Base-by-base conservation (phyloP, 2,888 invertebrate species). In the Tetranychus truncatus region DNA sequence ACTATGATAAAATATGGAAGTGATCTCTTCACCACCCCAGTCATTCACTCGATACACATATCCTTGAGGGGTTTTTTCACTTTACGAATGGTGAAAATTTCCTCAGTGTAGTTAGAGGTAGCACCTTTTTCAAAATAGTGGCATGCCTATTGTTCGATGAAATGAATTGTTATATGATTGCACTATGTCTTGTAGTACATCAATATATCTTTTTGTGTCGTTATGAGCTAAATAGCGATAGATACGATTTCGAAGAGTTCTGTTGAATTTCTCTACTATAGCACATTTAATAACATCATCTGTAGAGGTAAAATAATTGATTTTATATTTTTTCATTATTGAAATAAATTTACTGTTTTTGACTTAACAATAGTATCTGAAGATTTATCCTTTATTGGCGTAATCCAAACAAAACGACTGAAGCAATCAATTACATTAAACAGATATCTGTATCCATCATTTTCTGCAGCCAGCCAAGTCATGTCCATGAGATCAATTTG, bases 371-470 rank as follows among this genome's bases (percentile, higher is more conserved):
- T 69, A 20, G 55, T 66, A 11, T 66, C n/a, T 1, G 75, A 77
- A 8, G 76, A 77, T 77, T 81, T 81, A n/a, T 74, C 74, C 76
- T 78, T 79, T 9, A 80, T 11, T 7, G 80, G 78, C 3, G 77
- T 65, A 0, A 75, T 78, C 77, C 78, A 81, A 0, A 79, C 79
- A 74, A 75, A 79, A 71, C 79, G 79, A 8, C 77, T 77, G n/a
- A 80, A 79, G 8, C 78, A 74, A 75, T 81, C 80, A n/a, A 80
- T 80, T 18, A 75, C 74, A 1, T 77, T 78, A 5, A 81, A 74
- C 9, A 80, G 55, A 76, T 78, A 80, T 11, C 72, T 76, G 45
- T 75, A 76, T 2, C 78, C 78, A 24, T 80, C 76, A 74, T 81
- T 81, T 21, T 74, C 5, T 24, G 69, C 55, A 2, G 55, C 18